phyloP scores from a whole-genome alignment of 30 jellyfish, hydroid and myxozoan species.

The Hydractinia echinata region DNA sequence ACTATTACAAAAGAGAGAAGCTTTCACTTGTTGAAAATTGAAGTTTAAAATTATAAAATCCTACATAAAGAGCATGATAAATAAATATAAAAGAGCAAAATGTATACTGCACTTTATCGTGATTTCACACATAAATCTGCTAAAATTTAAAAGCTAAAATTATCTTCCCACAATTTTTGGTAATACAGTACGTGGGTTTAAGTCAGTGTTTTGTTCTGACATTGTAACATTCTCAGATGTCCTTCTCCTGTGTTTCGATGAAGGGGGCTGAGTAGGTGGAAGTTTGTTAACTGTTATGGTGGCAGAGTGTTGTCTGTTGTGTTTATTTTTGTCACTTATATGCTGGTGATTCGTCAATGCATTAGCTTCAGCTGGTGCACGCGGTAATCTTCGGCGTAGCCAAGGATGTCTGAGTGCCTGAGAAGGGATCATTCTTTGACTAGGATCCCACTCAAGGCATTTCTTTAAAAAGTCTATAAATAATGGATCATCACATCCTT shows the following conservation, averaged over 20 bases:
- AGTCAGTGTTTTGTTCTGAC: slow-evolving; percentile 62
- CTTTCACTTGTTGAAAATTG: no score
- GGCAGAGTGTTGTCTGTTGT: slow-evolving; percentile 83
- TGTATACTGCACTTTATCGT: no score
- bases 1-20: no score
- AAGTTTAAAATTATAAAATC: no score
- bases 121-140: background rate
- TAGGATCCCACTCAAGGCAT: slow-evolving; percentile 95
- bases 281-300: slow-evolving; percentile 56
- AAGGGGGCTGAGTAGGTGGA: slow-evolving; percentile 84
- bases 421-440: slow-evolving; percentile 86
- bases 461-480: slow-evolving; percentile 81
- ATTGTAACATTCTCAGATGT: slow-evolving; percentile 70
- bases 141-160: background rate
- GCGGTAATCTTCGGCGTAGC: slow-evolving; percentile 85
- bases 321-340: slow-evolving; percentile 59
- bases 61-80: no score
- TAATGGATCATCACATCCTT: slow-evolving; percentile 85
- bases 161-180: slow-evolving; percentile 92
- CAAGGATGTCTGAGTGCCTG: slow-evolving; percentile 92
- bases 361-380: slow-evolving; percentile 80
- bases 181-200: slow-evolving; percentile 74
- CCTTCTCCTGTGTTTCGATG: slow-evolving; percentile 78
- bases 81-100: no score
- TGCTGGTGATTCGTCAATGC: slow-evolving; percentile 35